Conservation (phyloP, 1,140 invertebrate species). For the Metaphire vulgaris region DNA sequence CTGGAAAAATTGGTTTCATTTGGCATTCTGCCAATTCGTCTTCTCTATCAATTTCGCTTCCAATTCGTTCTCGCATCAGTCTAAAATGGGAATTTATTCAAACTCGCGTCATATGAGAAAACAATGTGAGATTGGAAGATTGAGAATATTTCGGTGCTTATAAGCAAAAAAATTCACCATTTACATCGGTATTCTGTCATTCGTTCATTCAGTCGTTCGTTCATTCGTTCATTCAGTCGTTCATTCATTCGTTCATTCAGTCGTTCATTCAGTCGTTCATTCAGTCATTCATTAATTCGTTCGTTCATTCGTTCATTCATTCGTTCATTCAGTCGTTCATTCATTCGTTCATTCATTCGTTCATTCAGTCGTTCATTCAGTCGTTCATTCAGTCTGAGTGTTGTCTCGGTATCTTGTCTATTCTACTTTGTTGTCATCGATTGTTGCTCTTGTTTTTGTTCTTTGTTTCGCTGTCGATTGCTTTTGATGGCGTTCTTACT, state of each 20-base stretch:
- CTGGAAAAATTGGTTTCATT: too few species aligned
- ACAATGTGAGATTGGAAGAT: too few species aligned
- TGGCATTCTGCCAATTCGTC: too few species aligned
- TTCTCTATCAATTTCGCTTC: too few species aligned
- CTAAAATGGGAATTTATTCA: too few species aligned
- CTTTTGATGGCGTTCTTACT: not conserved
- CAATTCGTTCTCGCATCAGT: too few species aligned
- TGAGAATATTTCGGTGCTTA: too few species aligned
- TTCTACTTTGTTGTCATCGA: not conserved
- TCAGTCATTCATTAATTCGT: not conserved
- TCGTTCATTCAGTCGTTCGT: not conserved
- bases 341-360: not conserved
- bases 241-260: not conserved
- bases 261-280: not conserved
- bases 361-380: not conserved
- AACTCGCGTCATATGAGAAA: too few species aligned
- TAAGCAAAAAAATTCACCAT: too few species aligned
- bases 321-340: not conserved
- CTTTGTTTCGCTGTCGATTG: not conserved
- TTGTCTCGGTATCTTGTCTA: not conserved
- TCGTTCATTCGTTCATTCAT: not conserved
- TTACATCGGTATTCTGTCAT: not conserved
- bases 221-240: not conserved
- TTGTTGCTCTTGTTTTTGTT: not conserved
- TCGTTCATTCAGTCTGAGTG: not conserved